Conservation (phyloP, 2,888 invertebrate genomes). For the Chaetoderma sp. region DNA sequence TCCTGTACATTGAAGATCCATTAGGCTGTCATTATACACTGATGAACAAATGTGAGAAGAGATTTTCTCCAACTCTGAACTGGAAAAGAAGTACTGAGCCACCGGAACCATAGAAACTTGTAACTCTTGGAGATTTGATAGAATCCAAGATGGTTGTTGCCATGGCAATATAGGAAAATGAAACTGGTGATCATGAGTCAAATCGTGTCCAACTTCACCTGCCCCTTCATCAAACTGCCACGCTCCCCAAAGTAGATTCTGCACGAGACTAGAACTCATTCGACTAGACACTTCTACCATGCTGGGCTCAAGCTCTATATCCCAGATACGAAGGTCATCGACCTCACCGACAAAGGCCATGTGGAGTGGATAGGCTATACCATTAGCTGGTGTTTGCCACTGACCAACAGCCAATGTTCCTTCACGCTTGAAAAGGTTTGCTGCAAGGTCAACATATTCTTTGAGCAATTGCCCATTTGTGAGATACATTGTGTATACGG, state of each 20-base stretch:
- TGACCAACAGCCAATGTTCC: slow-evolving; percentile 46
- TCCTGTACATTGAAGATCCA: background rate
- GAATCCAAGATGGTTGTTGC: slow-evolving; percentile 45
- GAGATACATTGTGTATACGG: slow-evolving; percentile 40
- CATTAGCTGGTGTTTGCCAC: slow-evolving; percentile 44
- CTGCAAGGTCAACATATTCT: slow-evolving; percentile 19
- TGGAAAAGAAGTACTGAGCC: background rate
- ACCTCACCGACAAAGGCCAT: slow-evolving; percentile 39
- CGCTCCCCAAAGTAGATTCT: slow-evolving; percentile 29
- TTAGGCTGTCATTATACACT: no score
- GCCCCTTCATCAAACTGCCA: slow-evolving; percentile 50
- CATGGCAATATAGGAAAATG: slow-evolving; percentile 44
- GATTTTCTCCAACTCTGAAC: no score
- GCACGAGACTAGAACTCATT: slow-evolving; percentile 40
- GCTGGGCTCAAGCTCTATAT: slow-evolving; percentile 38
- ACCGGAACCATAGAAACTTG: background rate
- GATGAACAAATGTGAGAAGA: no score
- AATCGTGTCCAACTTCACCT: slow-evolving; percentile 34
- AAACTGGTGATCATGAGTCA: slow-evolving; percentile 11
- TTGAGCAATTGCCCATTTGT: slow-evolving; percentile 34
- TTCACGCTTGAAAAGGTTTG: slow-evolving; percentile 33
- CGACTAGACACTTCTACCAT: slow-evolving; percentile 41
- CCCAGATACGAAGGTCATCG: slow-evolving; percentile 51
- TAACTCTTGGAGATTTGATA: slow-evolving; percentile 42
- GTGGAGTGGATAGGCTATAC: slow-evolving; percentile 25